A percentile compares a stretch with the other conserved stretches of the same genome.
These are phyloP conservation scores for Anhinga anhinga DNA, from an alignment of 2,113 vertebrate genomes.

Conservation along the genomic window DNA sequence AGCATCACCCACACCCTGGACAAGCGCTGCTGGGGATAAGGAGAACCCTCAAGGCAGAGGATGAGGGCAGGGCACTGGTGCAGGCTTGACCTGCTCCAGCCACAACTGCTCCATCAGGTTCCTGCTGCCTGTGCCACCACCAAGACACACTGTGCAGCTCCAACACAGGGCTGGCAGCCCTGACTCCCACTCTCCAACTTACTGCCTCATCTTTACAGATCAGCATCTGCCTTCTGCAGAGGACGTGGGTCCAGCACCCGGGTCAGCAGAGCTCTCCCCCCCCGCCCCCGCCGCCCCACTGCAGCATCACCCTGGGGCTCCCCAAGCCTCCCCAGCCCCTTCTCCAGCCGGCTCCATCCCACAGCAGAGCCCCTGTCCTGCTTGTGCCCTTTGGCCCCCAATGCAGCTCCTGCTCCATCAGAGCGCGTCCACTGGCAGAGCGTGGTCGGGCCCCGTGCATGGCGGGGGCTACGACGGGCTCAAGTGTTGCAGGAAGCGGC, in stretches of 20 bases:
- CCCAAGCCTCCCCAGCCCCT: accelerated
- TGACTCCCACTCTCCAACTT: accelerated
- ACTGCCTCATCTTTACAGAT: accelerated
- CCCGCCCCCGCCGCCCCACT: accelerated
- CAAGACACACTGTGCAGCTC: accelerated
- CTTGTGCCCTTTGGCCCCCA: not conserved
- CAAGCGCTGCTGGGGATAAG: not conserved
- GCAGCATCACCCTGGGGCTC: not conserved
- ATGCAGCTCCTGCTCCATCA: accelerated
- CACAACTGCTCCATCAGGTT: not conserved
- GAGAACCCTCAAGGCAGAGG: not conserved
- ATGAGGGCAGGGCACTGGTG: accelerated
- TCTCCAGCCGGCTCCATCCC: accelerated
- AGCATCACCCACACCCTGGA: not conserved
- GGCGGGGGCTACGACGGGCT: not conserved
- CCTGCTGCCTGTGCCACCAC: not conserved
- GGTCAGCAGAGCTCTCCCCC: not conserved
- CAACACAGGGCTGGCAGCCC: accelerated
- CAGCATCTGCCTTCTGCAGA: not conserved
- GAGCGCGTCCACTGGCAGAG: accelerated
- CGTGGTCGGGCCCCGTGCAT: accelerated
- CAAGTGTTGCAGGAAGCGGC: accelerated
- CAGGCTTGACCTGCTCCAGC: accelerated
- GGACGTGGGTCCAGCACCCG: accelerated
- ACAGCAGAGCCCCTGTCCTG: accelerated